Evolutionary conservation across 2,113 vertebrate genomes (phyloP), one percentile per base, ranked within the genome.

Genomic region (Hyla sarda): DNA sequence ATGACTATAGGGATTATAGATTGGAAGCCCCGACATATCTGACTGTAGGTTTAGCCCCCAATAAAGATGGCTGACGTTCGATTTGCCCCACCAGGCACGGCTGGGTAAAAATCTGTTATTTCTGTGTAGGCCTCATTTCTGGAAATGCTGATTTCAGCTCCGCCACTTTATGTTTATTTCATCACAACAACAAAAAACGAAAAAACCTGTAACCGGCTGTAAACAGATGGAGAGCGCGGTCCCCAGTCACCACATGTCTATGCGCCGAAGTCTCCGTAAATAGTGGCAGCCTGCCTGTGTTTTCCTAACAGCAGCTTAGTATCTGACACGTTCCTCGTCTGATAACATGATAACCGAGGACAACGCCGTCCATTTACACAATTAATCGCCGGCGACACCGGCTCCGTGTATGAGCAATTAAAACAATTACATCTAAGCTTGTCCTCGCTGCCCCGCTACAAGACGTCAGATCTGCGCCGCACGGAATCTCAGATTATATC

Each of bases 221-320:
- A 83, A 52, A 73, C 82, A 83, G 82, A 83, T 83, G 82, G 82
- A 72, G 45, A 71, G 30, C 67, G 47, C 47, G 30, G 67, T 54
- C 82, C 48, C 65, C 50, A 83, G 82, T 73, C 67, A 83, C 82
- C 82, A 71, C 67, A 73, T 45, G 67, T 72, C 82, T 34, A 48
- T 37, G 47, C 23, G 65, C 41, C 47, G 13, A 13, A 37, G 48
- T 14, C 48, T 56, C 30, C 19, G 67, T 50, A 73, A 72, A 72
- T 72, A 83, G 82, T 37, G 78, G 23, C 78, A 65, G 78, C 56
- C 56, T 19, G 78, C 52, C 78, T 65, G 56, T 62, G 77, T n/a
- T 45, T 30, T 81, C 34, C n/a, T 47, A 65, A 58, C 78, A 81
- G 77, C 77, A 80, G 23, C 77, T 80, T 34, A 3, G 13, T 62